Percentiles rank a stretch among this genome's conserved stretches.
Evolutionary conservation across 2,113 vertebrate genomes (phyloP).

Genomic region (Origma solitaria): DNA sequence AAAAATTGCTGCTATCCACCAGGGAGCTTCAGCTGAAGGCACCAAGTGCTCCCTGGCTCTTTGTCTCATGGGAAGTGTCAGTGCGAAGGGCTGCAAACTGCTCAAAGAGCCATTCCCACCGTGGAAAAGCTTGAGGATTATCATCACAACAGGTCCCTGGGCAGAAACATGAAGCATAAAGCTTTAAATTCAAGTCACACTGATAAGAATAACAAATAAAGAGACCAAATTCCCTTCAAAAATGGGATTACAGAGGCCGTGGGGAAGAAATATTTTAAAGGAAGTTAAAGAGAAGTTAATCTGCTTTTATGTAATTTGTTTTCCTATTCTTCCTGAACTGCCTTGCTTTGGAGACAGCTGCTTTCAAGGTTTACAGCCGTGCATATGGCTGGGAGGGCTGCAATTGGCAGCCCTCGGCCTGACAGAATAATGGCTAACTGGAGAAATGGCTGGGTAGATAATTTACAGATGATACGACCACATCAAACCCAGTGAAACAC

Average conservation of each 20-base stretch:
- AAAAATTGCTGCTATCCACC: background rate
- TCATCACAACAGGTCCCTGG: background rate
- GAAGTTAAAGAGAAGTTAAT: conserved; percentile 58
- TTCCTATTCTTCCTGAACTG: conserved; percentile 40
- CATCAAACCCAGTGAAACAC: conserved; percentile 42
- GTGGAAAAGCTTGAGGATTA: background rate
- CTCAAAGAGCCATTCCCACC: background rate
- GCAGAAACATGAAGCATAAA: background rate
- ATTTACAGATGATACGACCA: conserved; percentile 23
- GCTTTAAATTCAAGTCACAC: conserved; percentile 36
- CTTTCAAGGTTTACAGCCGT: conserved; percentile 33
- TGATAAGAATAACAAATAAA: conserved; percentile 31
- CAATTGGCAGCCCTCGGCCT: conserved; percentile 3
- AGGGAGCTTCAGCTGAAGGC: background rate
- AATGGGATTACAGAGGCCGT: conserved; percentile 40
- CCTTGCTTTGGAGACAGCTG: conserved; percentile 39
- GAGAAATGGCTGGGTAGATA: conserved; percentile 35
- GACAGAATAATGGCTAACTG: conserved; percentile 47
- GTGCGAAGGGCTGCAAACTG: background rate
- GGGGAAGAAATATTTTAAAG: conserved; percentile 42
- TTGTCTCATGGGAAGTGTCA: background rate
- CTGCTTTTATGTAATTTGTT: conserved; percentile 57
- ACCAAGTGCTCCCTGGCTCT: background rate
- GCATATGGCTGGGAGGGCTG: conserved; percentile 6
- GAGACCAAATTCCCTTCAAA: conserved; percentile 40